Conservation (phyloP, 2,888 invertebrate genomes). For the Tipula vernalis region DNA sequence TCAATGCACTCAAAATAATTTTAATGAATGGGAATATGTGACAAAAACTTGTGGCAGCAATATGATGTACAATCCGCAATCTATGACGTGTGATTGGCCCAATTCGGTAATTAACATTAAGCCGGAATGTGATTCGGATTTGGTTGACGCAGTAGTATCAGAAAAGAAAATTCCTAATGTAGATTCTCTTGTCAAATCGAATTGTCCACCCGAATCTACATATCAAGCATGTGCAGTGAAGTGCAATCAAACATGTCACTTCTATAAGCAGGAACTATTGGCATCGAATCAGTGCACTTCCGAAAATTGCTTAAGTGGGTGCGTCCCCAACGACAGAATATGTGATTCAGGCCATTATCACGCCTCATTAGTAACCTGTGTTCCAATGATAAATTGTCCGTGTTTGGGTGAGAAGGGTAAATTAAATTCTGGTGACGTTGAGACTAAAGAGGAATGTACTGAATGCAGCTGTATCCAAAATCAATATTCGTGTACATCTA, state of each 20-base stretch:
- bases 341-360: conserved; percentile 56
- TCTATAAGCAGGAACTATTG: conserved; percentile 34
- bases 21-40: conserved; percentile 36
- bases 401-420: conserved; percentile 51
- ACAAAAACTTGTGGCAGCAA: conserved; percentile 46
- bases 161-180: neutral
- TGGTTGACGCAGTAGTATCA: neutral
- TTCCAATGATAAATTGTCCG: conserved; percentile 58
- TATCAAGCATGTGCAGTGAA: conserved; percentile 57
- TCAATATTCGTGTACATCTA: neutral
- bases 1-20: conserved; percentile 44
- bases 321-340: conserved; percentile 30
- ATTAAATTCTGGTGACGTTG: neutral
- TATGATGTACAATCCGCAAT: conserved; percentile 47
- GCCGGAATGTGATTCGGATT: conserved; percentile 40
- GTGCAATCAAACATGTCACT: conserved; percentile 58
- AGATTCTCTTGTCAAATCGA: neutral
- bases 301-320: conserved; percentile 28
- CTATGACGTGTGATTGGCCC: conserved; percentile 48
- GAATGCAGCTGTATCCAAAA: neutral
- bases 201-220: neutral
- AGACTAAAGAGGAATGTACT: neutral
- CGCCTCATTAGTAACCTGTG: conserved; percentile 54
- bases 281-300: neutral
- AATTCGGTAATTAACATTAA: conserved; percentile 37